phyloP scores from a whole-genome alignment of 1,140 invertebrate genomes.

The Leucophenga varia region DNA sequence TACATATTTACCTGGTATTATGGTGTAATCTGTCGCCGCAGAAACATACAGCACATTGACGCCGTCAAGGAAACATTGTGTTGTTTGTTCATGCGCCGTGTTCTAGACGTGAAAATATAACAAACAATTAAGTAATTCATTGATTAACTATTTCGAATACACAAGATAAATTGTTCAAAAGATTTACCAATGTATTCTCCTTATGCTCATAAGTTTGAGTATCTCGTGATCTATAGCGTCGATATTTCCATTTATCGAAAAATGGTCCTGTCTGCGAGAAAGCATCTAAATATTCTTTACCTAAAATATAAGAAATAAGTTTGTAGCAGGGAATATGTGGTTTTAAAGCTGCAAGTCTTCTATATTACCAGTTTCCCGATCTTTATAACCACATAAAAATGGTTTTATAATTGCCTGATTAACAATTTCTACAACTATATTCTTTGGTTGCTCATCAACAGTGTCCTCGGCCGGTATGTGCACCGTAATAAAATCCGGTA shows the following conservation, averaged over 20 bases:
- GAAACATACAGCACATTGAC: slow-evolving; percentile 38
- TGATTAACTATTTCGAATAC: too few species aligned
- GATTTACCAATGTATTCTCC: slow-evolving; percentile 38
- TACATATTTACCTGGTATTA: slow-evolving; percentile 44
- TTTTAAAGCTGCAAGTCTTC: not conserved
- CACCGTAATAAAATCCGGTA: slow-evolving; percentile 60
- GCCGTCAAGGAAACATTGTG: slow-evolving; percentile 46
- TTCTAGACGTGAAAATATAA: slow-evolving; percentile 24
- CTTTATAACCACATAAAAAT: slow-evolving; percentile 62
- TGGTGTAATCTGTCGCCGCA: slow-evolving; percentile 32
- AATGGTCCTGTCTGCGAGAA: slow-evolving; percentile 63
- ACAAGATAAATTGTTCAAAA: too few species aligned
- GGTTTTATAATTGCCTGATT: slow-evolving; percentile 61
- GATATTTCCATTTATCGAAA: slow-evolving; percentile 38
- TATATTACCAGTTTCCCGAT: slow-evolving; percentile 54
- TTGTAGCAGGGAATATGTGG: not conserved
- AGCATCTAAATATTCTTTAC: slow-evolving; percentile 61
- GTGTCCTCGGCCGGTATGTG: slow-evolving; percentile 49
- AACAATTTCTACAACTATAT: slow-evolving; percentile 61
- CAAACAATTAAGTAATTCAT: not conserved
- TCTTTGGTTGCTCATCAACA: slow-evolving; percentile 44
- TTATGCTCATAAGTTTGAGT: slow-evolving; percentile 46
- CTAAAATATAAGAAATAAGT: not conserved
- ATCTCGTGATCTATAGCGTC: slow-evolving; percentile 44
- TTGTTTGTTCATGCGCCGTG: slow-evolving; percentile 44